Percentiles rank a stretch among this genome's conserved stretches.
These are phyloP conservation scores for Microtus ochrogaster DNA, from an alignment of 2,113 vertebrate species.

Conservation along the genomic window DNA sequence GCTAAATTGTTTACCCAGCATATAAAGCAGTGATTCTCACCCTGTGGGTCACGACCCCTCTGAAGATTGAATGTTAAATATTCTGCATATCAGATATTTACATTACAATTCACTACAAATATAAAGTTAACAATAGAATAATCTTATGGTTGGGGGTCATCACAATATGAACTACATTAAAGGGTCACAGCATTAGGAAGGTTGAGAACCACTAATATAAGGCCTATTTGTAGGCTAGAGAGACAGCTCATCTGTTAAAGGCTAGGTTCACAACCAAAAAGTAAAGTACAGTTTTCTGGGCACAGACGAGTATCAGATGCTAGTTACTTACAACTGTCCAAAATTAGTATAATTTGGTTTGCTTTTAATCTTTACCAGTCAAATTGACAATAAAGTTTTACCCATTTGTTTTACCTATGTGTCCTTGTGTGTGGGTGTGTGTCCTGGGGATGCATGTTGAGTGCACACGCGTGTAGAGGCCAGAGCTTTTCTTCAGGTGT, in stretches of 20 bases:
- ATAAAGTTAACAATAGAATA: not conserved
- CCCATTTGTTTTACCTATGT: not conserved
- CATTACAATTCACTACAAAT: not conserved
- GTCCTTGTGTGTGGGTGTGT: not conserved
- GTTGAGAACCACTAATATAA: not conserved
- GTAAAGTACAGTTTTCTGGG: not conserved
- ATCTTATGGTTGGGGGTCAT: not conserved
- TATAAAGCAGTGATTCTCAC: not conserved
- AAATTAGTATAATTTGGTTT: not conserved
- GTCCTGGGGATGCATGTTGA: not conserved
- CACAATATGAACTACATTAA: not conserved
- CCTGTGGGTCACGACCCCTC: not conserved
- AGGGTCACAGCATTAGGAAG: not conserved
- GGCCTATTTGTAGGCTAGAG: too few species aligned
- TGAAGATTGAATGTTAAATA: not conserved
- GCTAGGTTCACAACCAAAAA: too few species aligned
- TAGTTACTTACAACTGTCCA: not conserved
- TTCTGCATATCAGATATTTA: not conserved
- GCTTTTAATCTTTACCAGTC: not conserved
- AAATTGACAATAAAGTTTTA: not conserved
- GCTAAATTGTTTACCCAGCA: not conserved
- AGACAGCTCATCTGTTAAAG: too few species aligned
- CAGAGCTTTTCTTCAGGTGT: not conserved
- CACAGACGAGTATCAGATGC: not conserved
- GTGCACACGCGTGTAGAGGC: not conserved